Base-by-base conservation (phyloP, 1,140 invertebrate species). In the Dreissena rostriformis region DNA sequence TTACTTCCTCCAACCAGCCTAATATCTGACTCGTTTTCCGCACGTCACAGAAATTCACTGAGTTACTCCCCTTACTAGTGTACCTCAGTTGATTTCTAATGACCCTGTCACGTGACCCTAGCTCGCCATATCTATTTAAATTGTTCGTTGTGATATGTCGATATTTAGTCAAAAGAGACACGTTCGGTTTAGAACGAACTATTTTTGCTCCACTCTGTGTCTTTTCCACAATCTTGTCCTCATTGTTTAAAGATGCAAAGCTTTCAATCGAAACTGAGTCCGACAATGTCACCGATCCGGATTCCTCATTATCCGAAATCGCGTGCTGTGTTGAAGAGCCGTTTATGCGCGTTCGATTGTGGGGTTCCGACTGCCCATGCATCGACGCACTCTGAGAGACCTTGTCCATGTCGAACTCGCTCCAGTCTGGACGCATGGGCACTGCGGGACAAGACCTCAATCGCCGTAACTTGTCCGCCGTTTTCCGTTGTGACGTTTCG, bases 111-210 rank as follows among this genome's bases (percentile, higher is more conserved):
- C 19, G 26, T 49, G 55, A 63, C 51, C 63, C 66, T 29, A 2
- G 12, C n/a, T 26, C n/a, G 24, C 79, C 70, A 51, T 81, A 81
- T 52, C 65, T 81, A 22, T 81, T 72, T 22, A 81, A 39, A 15
- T 79, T 26, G 1, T 81, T 81, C 5, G 68, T 66, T 65, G 79
- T 81, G 55, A 81, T 81, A 73, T 81, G 79, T 81, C 68, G 71
- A 39, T 81, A 81, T 65, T 81, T 81, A 49, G 79, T 81, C n/a
- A 72, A 81, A 15, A 81, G 67, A 12, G 68, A 81, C 17, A 70
- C 79, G 26, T 72, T 81, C 4, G 79, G 79, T 53, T 49, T 81
- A 19, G 79, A 70, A 7, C 79, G 53, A 22, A 81, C 61, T 81
- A 81, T 57, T 73, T 81, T 73, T 0, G 79, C 79, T 17, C 79